Conservation (phyloP, 2,797 vertebrate genomes). For the Lerista edwardsae region DNA sequence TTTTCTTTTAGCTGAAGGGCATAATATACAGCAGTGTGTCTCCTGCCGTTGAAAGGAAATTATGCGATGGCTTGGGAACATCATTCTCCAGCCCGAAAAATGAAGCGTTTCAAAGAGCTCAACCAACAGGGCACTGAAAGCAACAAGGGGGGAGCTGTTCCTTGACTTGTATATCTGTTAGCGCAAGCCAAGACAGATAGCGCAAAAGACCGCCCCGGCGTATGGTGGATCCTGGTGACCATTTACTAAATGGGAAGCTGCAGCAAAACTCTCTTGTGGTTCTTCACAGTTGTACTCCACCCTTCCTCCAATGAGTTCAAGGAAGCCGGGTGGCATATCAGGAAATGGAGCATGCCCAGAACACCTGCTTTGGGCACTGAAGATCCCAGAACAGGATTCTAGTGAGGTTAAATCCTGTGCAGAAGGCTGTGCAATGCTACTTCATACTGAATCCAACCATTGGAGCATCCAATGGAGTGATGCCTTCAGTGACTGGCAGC, state of each 20-base stretch:
- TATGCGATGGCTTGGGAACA: conserved; percentile 52
- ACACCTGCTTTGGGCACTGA: too few relatives aligned
- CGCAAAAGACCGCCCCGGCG: background rate
- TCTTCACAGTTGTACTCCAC: background rate
- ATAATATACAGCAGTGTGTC: conserved; percentile 58
- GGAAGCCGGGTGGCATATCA: too few relatives aligned
- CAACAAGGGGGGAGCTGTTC: background rate
- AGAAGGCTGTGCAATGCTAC: too few relatives aligned
- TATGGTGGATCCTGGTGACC: background rate
- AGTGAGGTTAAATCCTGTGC: too few relatives aligned
- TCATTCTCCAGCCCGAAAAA: conserved; percentile 37
- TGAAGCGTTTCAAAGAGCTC: conserved; percentile 40
- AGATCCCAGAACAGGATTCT: too few relatives aligned
- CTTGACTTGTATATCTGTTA: conserved; percentile 23
- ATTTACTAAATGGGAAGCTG: background rate
- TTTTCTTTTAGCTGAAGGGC: conserved; percentile 70
- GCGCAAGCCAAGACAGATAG: background rate
- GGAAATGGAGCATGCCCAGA: too few relatives aligned
- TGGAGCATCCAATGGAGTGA: too few relatives aligned
- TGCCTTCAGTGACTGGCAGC: too few relatives aligned
- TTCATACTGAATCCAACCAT: too few relatives aligned
- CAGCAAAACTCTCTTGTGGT: background rate
- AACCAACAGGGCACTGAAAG: conserved; percentile 42
- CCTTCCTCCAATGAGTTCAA: too few relatives aligned
- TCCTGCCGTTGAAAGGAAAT: conserved; percentile 65